These are phyloP conservation scores for Drosophila yakuba DNA, from an alignment of 1,140 invertebrate species.

Conservation along the genomic window DNA sequence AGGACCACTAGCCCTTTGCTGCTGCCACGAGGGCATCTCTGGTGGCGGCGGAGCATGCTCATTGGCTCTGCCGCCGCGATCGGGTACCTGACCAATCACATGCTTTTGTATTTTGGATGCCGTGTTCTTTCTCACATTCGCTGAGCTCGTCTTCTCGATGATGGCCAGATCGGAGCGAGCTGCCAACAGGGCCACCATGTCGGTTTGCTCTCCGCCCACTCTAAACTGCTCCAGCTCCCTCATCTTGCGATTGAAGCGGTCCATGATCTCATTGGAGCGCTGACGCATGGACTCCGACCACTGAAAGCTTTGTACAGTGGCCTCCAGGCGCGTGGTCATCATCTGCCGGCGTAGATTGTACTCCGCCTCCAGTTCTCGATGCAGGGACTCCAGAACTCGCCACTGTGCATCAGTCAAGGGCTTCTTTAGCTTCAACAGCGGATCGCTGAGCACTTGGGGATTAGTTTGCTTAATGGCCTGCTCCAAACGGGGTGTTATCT, in stretches of 20 bases:
- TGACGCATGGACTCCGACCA: conserved; percentile 93
- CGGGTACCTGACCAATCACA: conserved; percentile 93
- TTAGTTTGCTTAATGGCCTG: conserved; percentile 88
- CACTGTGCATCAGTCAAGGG: conserved; percentile 92
- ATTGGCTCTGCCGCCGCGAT: conserved; percentile 94
- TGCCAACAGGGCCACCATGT: conserved; percentile 91
- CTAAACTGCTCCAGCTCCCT: conserved; percentile 85
- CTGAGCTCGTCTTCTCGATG: conserved; percentile 95
- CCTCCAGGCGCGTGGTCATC: conserved; percentile 95
- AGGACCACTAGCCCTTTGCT: conserved; percentile 74
- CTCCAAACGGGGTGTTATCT: conserved; percentile 90
- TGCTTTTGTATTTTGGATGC: conserved; percentile 93
- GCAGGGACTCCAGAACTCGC: conserved; percentile 89
- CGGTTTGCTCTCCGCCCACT: conserved; percentile 87
- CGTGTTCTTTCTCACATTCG: conserved; percentile 91
- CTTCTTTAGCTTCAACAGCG: conserved; percentile 89
- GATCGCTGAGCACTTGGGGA: conserved; percentile 88
- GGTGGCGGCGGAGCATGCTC: conserved; percentile 96
- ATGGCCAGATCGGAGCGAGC: conserved; percentile 92
- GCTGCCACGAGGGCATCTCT: conserved; percentile 97
- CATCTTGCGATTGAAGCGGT: conserved; percentile 89
- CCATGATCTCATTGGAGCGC: conserved; percentile 90
- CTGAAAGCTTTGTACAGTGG: conserved; percentile 97
- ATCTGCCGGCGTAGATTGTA: conserved; percentile 94
- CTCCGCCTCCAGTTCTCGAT: conserved; percentile 91